Evolutionary conservation across 2,888 invertebrate species (phyloP).

Genomic region (Amitus sp.): DNA sequence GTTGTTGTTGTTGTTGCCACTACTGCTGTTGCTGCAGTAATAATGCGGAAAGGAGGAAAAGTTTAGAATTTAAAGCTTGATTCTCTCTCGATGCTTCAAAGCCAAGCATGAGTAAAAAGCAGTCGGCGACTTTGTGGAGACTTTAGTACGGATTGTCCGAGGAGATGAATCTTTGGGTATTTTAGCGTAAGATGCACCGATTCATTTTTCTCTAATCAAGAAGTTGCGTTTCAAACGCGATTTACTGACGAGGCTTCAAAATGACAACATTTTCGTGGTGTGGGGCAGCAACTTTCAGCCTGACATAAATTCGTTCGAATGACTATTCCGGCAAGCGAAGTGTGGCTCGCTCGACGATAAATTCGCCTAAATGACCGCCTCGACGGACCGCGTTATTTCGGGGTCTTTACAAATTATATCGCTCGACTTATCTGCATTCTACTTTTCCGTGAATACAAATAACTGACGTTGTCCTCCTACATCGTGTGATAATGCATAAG

Average conservation of each 20-base stretch:
- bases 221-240: slow-evolving; percentile 33
- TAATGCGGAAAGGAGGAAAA: slow-evolving; percentile 1
- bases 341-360: slow-evolving; percentile 42
- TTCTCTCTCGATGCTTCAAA: neutral
- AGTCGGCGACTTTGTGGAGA: neutral
- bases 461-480: slow-evolving; percentile 4
- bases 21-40: neutral
- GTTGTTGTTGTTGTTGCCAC: slow-evolving; percentile 1
- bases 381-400: slow-evolving; percentile 42
- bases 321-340: slow-evolving; percentile 38
- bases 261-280: slow-evolving; percentile 20
- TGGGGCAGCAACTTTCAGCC: slow-evolving; percentile 33
- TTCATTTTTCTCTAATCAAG: slow-evolving; percentile 19
- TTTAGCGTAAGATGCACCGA: neutral
- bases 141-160: neutral
- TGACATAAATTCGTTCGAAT: slow-evolving; percentile 45
- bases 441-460: slow-evolving; percentile 5
- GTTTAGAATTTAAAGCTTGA: neutral
- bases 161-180: neutral
- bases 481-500: neutral
- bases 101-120: too few species aligned
- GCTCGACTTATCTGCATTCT: slow-evolving; percentile 34
- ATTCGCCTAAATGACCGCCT: slow-evolving; percentile 40
- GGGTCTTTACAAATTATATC: slow-evolving; percentile 43
- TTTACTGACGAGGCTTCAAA: slow-evolving; percentile 27